Conservation (phyloP, 1,140 invertebrate genomes). For the Diorhabda elongata region DNA sequence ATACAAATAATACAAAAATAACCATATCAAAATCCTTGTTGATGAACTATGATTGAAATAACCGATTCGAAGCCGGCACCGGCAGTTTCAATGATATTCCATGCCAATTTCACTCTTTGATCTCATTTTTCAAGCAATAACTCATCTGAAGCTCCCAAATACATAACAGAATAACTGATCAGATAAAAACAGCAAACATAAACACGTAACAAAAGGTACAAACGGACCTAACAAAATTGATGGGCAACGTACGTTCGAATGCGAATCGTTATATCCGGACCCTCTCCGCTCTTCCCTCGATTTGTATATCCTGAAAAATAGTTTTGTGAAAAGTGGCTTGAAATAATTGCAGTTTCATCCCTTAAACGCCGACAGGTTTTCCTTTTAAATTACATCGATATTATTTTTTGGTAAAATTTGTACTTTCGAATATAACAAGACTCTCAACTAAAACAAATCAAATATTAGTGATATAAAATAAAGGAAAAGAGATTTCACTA, state of each 20-base stretch:
- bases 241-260: background rate
- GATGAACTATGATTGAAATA: background rate
- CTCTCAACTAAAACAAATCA: no score
- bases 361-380: no score
- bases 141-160: background rate
- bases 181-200: constrained; percentile 5
- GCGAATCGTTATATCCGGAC: background rate
- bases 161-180: constrained; percentile 4
- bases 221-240: constrained; percentile 6
- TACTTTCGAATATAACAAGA: no score
- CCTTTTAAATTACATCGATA: no score
- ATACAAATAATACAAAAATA: background rate
- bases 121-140: background rate
- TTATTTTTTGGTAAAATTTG: no score
- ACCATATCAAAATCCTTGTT: background rate
- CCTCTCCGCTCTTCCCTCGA: background rate
- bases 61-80: background rate
- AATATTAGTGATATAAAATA: no score
- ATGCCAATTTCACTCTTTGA: background rate
- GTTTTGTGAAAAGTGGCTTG: no score
- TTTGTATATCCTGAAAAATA: no score
- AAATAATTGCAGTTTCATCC: no score
- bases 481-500: no score
- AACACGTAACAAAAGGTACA: constrained; percentile 8
- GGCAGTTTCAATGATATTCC: background rate